Conservation (phyloP, 2,113 vertebrate species). For the Lutjanus erythropterus region DNA sequence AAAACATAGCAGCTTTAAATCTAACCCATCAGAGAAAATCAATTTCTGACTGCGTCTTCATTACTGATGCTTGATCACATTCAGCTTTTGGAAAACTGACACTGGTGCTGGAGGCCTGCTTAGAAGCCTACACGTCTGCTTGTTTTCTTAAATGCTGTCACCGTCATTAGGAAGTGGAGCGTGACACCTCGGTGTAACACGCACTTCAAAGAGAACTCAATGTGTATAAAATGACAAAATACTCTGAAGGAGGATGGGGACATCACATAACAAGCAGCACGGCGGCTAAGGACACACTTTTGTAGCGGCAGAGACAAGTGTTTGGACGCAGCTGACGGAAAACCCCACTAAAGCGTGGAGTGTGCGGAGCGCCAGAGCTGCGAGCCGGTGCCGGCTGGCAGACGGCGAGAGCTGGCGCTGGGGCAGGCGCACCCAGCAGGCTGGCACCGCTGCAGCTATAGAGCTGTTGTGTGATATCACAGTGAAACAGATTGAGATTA, state of each 20-base stretch:
- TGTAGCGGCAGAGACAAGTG: slow-evolving; percentile 15
- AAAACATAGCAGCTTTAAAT: slow-evolving; percentile 9
- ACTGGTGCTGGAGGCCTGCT: background rate
- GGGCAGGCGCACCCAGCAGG: slow-evolving; percentile 56
- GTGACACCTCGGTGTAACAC: background rate
- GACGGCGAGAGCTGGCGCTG: slow-evolving; percentile 38
- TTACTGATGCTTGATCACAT: slow-evolving; percentile 24
- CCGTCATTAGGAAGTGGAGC: slow-evolving; percentile 6
- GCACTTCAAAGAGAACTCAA: slow-evolving; percentile 25
- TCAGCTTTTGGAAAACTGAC: background rate
- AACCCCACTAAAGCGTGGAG: slow-evolving; percentile 41
- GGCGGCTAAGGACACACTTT: slow-evolving; percentile 7
- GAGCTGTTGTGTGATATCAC: slow-evolving; percentile 79
- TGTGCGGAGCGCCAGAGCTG: slow-evolving; percentile 20
- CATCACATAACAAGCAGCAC: slow-evolving; percentile 14
- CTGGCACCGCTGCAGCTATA: slow-evolving; percentile 62
- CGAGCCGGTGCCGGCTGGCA: slow-evolving; percentile 50
- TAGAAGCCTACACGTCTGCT: background rate
- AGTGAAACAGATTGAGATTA: slow-evolving; percentile 84
- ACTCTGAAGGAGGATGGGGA: background rate
- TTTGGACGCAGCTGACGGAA: slow-evolving; percentile 48
- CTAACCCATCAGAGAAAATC: slow-evolving; percentile 18
- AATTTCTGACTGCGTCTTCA: slow-evolving; percentile 28
- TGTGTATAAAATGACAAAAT: slow-evolving; percentile 1
- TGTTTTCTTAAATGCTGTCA: background rate